Evolutionary conservation across 2,113 vertebrate species (phyloP), one percentile per base, ranked within the genome.

Genomic region (Poeciliopsis retropinna): DNA sequence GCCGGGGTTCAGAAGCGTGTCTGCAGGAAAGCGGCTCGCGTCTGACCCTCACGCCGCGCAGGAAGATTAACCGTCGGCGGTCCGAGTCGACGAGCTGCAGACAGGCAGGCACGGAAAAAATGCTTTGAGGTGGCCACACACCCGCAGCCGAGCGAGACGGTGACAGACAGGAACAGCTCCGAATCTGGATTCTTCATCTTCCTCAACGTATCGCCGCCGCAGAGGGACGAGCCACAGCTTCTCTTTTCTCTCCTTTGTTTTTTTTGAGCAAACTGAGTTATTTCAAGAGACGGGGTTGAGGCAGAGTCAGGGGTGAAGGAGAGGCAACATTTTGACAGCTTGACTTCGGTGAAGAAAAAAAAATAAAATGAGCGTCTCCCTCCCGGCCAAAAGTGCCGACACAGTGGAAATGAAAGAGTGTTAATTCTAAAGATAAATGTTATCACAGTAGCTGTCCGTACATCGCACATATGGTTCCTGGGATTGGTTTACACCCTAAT

Each of bases 151-250:
- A 67, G 82, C 51, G 34, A 75, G 83, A 83, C 10, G 72, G 80
- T 87, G 89, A 84, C 64, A 60, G 88, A 84, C 76, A 9, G 77
- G 70, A 82, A 63, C 78, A 64, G 71, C 67, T 83, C 81, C 8
- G 68, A 72, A 73, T 86, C 86, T 88, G 87, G 87, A 88, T 86
- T 90, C 87, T 85, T 90, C 90, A 84, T 91, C 83, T 75, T 84
- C 77, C 30, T 74, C 69, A 34, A 67, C 44, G 15, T 64, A 67
- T 61, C 66, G 5, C 75, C 75, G 27, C 72, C 41, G 25, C 81
- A 73, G 68, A 75, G 76, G 44, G 73, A 66, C 47, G 14, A 70
- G 62, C 66, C 10, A 63, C 19, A n/a, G 76, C 70, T 11, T 37
- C 34, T 37, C 82, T 30, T 75, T 76, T 66, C 72, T 64, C 28